phyloP scores from a whole-genome alignment of 1,140 invertebrate genomes.

The Leptoteleia sp. region DNA sequence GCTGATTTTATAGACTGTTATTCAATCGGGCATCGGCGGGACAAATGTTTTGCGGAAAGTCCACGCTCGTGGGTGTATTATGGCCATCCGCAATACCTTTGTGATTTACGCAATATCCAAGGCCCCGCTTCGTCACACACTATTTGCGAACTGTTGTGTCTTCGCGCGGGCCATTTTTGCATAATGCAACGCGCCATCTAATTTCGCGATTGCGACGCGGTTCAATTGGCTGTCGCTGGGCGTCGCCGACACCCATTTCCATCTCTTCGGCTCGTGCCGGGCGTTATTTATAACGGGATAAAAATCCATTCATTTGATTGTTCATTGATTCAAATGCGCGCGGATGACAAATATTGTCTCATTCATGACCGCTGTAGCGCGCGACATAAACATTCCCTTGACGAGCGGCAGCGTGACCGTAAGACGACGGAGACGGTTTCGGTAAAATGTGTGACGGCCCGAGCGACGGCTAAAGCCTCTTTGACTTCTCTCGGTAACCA shows the following conservation, averaged over 20 bases:
- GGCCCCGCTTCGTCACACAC: slow-evolving; percentile 4
- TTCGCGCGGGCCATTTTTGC: slow-evolving; percentile 11
- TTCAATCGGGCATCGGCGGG: slow-evolving; percentile 64
- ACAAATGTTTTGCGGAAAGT: slow-evolving; percentile 64
- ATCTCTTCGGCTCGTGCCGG: not conserved
- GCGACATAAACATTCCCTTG: slow-evolving; percentile 59
- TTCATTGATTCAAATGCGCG: slow-evolving; percentile 38
- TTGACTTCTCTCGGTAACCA: slow-evolving; percentile 76
- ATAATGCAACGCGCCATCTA: slow-evolving; percentile 1
- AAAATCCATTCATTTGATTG: slow-evolving; percentile 37
- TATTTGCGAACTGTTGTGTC: slow-evolving; percentile 49
- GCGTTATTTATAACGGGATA: slow-evolving; percentile 26
- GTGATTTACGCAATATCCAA: slow-evolving; percentile 46
- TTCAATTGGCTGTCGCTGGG: not conserved
- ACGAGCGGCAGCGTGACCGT: slow-evolving; percentile 61
- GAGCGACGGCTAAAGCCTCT: slow-evolving; percentile 74
- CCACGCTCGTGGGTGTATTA: slow-evolving; percentile 56
- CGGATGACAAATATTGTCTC: slow-evolving; percentile 52
- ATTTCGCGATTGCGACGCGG: slow-evolving; percentile 20
- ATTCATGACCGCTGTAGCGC: slow-evolving; percentile 48
- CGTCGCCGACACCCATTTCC: not conserved
- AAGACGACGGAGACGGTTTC: slow-evolving; percentile 70
- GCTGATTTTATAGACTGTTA: slow-evolving; percentile 63
- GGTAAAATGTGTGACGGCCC: slow-evolving; percentile 77
- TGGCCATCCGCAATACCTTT: slow-evolving; percentile 37